Conservation (phyloP, 2,888 invertebrate species). For the Ditylenchus weischeri region DNA sequence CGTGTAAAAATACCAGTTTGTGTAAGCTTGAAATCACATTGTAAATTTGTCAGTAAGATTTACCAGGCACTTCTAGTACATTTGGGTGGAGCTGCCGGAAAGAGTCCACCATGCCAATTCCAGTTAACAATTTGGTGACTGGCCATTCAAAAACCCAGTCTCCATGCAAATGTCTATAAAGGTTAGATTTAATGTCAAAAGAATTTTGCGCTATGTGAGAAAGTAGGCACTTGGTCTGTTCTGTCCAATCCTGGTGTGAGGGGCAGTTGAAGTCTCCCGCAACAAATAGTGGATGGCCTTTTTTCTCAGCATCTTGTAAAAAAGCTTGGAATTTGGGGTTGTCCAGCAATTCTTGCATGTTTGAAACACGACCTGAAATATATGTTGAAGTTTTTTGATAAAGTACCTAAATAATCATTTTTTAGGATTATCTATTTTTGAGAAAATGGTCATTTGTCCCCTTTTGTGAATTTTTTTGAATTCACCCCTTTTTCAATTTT, state of each 20-base stretch:
- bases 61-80: slow-evolving; percentile 37
- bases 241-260: slow-evolving; percentile 47
- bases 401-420: background rate
- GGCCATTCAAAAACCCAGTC: slow-evolving; percentile 43
- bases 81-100: slow-evolving; percentile 41
- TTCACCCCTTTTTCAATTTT: no score
- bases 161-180: slow-evolving; percentile 34
- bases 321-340: slow-evolving; percentile 23
- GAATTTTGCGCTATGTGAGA: background rate
- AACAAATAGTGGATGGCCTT: slow-evolving; percentile 35
- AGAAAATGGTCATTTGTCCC: no score
- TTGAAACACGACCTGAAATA: slow-evolving; percentile 28
- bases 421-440: no score
- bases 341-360: slow-evolving; percentile 29
- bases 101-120: slow-evolving; percentile 37
- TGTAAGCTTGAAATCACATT: no score
- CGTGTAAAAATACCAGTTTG: no score
- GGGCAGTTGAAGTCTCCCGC: slow-evolving; percentile 46
- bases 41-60: no score
- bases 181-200: background rate
- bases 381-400: background rate
- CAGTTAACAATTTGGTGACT: slow-evolving; percentile 35
- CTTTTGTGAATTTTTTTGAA: no score
- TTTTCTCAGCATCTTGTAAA: slow-evolving; percentile 16
- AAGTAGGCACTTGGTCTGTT: slow-evolving; percentile 27